Base-by-base conservation (phyloP, 2,888 invertebrate species). In the Eupithecia insigniata region DNA sequence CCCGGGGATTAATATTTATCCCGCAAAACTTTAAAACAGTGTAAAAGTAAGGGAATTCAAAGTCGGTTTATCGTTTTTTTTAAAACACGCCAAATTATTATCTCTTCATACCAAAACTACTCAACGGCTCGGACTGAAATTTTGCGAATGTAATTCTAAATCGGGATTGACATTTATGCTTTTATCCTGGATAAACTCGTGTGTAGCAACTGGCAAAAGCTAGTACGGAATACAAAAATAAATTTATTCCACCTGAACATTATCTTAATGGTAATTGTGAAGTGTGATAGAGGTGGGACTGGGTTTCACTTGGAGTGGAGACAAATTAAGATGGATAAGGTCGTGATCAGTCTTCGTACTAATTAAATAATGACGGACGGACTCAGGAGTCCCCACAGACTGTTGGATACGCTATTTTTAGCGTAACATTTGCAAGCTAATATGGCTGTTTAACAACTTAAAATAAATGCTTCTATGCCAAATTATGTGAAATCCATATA, bases 241-340 rank as follows among this genome's bases (percentile, higher is more conserved):
- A 46, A 46, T 18, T 46, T 8, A n/a, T n/a, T 51, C 10, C 22
- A 14, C 4, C 55, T 26, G 22, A 55, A 32, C 10, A 32, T 62
- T 22, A n/a, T 62, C 4, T 62, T n/a, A 62, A n/a, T 12, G 32
- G 61, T 18, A 30, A 62, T 32, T 62, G 30, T 62, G 61, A 67
- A 69, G 67, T 67, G 67, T 55, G 72, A 69, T 55, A 22, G 55
- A 72, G 67, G 73, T 58, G 62, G n/a, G n/a, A n/a, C n/a, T n/a
- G n/a, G 60, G 8, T 67, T 62, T 67, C 58, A 43, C 62, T 65
- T 16, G 66, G 51, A 71, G 67, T 71, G 76, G 68, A 76, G 79
- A 80, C 78, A 79, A 78, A 80, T 75, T 76, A 78, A 74, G 74
- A 78, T 75, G 73, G 77, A 80, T 79, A 51, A 70, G 74, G 71